A percentile compares a stretch with the other conserved stretches of the same genome.
Evolutionary conservation across 2,888 invertebrate genomes (phyloP).

Genomic region (Plagodis pulveraria): DNA sequence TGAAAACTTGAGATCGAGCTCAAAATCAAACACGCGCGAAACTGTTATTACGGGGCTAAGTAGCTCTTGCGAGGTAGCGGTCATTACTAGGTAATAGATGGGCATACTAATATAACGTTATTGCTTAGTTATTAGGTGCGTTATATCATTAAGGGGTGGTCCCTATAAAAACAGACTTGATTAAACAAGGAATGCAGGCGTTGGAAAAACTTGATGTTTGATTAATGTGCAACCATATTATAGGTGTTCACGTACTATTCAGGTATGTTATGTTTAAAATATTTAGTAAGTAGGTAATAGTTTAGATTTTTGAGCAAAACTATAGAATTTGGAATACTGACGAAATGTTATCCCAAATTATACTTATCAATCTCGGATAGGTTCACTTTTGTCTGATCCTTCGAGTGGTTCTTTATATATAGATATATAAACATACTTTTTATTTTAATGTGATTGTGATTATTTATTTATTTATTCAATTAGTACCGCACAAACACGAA

Average conservation of each 20-base stretch:
- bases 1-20: constrained; percentile 4
- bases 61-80: constrained; percentile 27
- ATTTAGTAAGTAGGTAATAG: no score
- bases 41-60: constrained; percentile 20
- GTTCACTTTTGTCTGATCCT: no score
- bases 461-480: no score
- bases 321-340: no score
- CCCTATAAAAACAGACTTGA: constrained; percentile 39
- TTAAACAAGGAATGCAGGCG: constrained; percentile 20
- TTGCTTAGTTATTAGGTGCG: constrained; percentile 28
- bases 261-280: no score
- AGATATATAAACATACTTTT: no score
- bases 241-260: neutral
- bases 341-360: no score
- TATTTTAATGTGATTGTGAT: no score
- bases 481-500: no score
- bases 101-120: constrained; percentile 44
- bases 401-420: no score
- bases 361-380: no score
- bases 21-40: neutral
- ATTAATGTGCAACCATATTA: constrained; percentile 13
- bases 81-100: constrained; percentile 42
- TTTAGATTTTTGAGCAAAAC: no score
- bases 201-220: constrained; percentile 14
- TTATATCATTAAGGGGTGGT: constrained; percentile 41